Base-by-base conservation (phyloP, 2,113 vertebrate genomes). In the Hippocampus comes region DNA sequence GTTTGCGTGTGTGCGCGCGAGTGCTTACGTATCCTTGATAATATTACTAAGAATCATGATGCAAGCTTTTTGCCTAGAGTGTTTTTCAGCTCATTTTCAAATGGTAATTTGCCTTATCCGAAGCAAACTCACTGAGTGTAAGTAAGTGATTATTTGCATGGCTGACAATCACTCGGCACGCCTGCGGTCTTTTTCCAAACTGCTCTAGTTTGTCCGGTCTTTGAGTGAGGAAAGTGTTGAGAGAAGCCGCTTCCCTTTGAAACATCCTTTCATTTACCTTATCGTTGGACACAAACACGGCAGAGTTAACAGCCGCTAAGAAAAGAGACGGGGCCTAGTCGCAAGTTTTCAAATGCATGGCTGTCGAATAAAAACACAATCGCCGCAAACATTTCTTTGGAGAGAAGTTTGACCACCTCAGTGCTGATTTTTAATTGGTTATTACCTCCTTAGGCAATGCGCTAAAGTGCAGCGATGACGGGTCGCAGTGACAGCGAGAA, bases 61-160 rank as follows among this genome's bases (percentile, higher is more conserved):
- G 90, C 91, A 86, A 92, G 90, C 91, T 93, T 94, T 94, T 96
- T 73, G 92, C 95, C 95, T 91, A 95, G 94, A 96, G 94, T 95
- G 93, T 92, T 96, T 95, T 94, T 91, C 90, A 94, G 94, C 90
- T 96, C 95, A 96, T 97, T 97, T 97, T 95, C 93, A 96, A 95
- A 95, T 95, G 94, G 91, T 96, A 96, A 96, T 98, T 96, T 95
- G 92, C 94, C 95, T 95, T 95, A 95, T 96, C 94, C 93, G 93
- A 90, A 94, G 92, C 90, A 93, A 95, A 96, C 92, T 94, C 94
- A 94, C 93, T 91, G 90, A 95, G 92, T 96, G 92, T 95, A 95
- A 97, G 95, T 95, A 97, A 97, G 93, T 96, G 94, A 97, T 98
- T 97, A 96, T 96, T 96, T 96, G 94, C 95, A 95, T 96, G 95